These are phyloP conservation scores for Caranx ignobilis DNA, from an alignment of 2,113 vertebrate species.

Conservation along the genomic window DNA sequence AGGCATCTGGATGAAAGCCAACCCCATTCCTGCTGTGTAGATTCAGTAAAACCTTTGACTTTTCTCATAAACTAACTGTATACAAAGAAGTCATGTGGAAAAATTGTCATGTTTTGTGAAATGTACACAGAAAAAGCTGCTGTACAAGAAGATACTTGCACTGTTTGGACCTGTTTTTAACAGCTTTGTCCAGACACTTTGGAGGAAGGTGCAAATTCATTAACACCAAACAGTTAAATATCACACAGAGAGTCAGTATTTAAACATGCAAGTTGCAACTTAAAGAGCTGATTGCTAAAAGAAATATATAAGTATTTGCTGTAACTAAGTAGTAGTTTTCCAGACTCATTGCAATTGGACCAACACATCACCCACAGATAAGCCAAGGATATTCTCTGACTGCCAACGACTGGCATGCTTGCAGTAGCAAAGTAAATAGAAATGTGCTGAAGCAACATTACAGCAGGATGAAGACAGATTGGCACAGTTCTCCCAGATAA, in stretches of 20 bases:
- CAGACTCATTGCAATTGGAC: not conserved
- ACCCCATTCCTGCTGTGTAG: not conserved
- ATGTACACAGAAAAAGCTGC: not conserved
- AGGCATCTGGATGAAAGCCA: constrained; percentile 53
- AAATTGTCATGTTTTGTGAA: not conserved
- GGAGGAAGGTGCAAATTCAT: constrained; percentile 29
- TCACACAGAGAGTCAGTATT: constrained; percentile 37
- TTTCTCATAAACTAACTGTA: not conserved
- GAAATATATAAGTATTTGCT: not conserved
- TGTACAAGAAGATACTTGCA: not conserved
- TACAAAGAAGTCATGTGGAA: not conserved
- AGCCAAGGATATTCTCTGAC: not conserved
- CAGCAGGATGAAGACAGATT: constrained; percentile 15
- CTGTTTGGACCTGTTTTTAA: not conserved
- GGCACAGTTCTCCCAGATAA: constrained; percentile 24
- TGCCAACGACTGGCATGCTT: not conserved
- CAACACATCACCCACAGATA: constrained; percentile 3
- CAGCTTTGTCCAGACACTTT: constrained; percentile 17
- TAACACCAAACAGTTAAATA: constrained; percentile 48
- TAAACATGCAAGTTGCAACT: not conserved
- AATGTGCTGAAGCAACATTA: constrained; percentile 23
- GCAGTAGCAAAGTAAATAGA: constrained; percentile 1
- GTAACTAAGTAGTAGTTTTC: not conserved
- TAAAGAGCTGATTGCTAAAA: not conserved
- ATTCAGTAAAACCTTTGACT: not conserved